Evolutionary conservation across 2,797 vertebrate species (phyloP), one percentile per base, ranked within the genome.

Genomic region (Danionella dracula): DNA sequence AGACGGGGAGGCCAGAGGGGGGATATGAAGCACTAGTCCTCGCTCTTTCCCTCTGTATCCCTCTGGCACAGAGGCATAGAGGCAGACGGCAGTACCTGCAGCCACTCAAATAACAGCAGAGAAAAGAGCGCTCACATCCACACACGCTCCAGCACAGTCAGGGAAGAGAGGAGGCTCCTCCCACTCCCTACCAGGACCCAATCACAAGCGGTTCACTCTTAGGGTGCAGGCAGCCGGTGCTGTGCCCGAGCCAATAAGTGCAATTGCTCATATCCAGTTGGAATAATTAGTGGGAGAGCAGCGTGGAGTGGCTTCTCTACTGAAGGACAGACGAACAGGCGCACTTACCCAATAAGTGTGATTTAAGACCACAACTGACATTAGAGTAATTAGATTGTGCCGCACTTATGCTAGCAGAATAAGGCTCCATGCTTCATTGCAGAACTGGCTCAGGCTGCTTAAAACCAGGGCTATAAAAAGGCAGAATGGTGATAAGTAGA

Each of bases 1-100:
- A 88, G 77, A 89, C 63, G 83, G 88, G 88, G 81, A 86, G 83
- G 86, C 85, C 83, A 80, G 82, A 86, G 84, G 88, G 84, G 80
- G 86, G 82, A 85, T 81, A 85, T 82, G 75, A 84, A 83, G 80
- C 76, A 79, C 77, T 70, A 74, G 79, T 82, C 77, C 83, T 87
- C 81, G 78, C 79, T 81, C 78, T 78, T 82, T 85, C 78, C 79
- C 76, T 81, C 82, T 82, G 75, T 76, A 78, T 84, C 72, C 64
- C 69, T 51, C 66, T 51, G 55, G 51, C 49, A 58, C 66, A 74
- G 42, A 70, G 72, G 69, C 83, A 84, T 66, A 63, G 73, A 87
- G 81, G 83, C 83, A 87, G 82, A 82, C 82, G 78, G 79, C 83
- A 82, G 81, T 84, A 86, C 80, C 85, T 85, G 38, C 83, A 88